These are phyloP conservation scores for Dermochelys coriacea DNA, from an alignment of 2,797 vertebrate genomes.

Conservation along the genomic window DNA sequence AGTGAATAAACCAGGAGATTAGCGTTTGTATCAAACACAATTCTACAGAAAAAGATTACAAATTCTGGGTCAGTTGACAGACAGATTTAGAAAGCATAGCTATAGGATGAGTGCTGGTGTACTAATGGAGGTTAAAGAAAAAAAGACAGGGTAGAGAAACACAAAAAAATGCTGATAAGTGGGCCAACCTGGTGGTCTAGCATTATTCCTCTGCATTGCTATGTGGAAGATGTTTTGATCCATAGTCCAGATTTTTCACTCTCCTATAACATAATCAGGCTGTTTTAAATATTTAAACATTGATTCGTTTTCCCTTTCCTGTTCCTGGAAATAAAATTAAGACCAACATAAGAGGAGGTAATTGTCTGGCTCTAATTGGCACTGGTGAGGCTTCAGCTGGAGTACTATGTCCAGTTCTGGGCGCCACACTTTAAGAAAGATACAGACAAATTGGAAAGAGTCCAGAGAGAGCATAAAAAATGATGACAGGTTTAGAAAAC, in stretches of 20 bases:
- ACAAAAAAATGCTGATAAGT: background rate
- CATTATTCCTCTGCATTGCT: background rate
- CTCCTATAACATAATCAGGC: background rate
- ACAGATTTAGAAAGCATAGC: background rate
- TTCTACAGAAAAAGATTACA: conserved; percentile 42
- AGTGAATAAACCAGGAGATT: conserved; percentile 22
- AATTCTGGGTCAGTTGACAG: background rate
- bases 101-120: background rate
- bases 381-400: background rate
- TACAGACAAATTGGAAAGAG: background rate
- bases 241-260: background rate
- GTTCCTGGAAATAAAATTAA: background rate
- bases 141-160: background rate
- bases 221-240: background rate
- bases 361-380: background rate
- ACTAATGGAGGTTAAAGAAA: background rate
- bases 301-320: background rate
- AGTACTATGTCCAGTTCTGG: background rate
- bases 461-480: background rate
- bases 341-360: background rate
- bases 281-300: background rate
- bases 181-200: background rate
- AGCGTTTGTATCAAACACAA: background rate
- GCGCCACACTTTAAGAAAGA: background rate
- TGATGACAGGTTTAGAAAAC: background rate